Percentiles rank a stretch among this genome's conserved stretches.
phyloP scores from a whole-genome alignment of 2,113 vertebrate genomes.

The Synodontis membranacea region DNA sequence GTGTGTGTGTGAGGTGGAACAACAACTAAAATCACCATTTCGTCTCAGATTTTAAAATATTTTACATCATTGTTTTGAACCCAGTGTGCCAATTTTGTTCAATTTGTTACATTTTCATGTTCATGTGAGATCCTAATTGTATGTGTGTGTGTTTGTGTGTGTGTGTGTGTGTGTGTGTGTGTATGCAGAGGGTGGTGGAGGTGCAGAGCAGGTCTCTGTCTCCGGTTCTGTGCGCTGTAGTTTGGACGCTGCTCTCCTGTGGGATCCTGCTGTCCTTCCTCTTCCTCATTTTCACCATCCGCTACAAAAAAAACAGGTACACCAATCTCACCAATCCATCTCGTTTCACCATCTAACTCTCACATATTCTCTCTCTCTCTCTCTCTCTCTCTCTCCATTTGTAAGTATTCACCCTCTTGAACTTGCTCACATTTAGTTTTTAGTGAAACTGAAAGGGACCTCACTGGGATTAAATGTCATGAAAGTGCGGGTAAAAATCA shows the following conservation, averaged over 20 bases:
- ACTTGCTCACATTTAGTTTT: not conserved
- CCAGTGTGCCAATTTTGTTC: not conserved
- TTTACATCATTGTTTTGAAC: not conserved
- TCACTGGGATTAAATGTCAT: not conserved
- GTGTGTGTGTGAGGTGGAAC: too few relatives aligned
- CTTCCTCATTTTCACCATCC: slow-evolving; percentile 89
- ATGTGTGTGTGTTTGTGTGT: slow-evolving; percentile 48
- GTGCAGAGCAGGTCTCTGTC: slow-evolving; percentile 60
- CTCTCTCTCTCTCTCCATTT: not conserved
- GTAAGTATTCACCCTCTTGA: not conserved
- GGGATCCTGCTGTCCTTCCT: slow-evolving; percentile 83
- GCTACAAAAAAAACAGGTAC: slow-evolving; percentile 93
- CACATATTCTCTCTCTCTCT: not conserved
- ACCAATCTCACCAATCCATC: not conserved
- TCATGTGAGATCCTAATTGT: not conserved
- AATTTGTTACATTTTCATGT: not conserved
- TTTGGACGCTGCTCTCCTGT: slow-evolving; percentile 86
- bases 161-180: slow-evolving; percentile 46
- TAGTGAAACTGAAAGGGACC: not conserved
- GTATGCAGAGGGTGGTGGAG: slow-evolving; percentile 61
- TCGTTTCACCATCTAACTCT: not conserved
- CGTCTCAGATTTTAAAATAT: too few relatives aligned
- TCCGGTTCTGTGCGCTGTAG: slow-evolving; percentile 76
- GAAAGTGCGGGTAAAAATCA: not conserved
- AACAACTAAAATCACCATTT: too few relatives aligned